A percentile compares a stretch with the other conserved stretches of the same genome.
Evolutionary conservation across 2,888 invertebrate species (phyloP).

Genomic region (Quadriops clusia): DNA sequence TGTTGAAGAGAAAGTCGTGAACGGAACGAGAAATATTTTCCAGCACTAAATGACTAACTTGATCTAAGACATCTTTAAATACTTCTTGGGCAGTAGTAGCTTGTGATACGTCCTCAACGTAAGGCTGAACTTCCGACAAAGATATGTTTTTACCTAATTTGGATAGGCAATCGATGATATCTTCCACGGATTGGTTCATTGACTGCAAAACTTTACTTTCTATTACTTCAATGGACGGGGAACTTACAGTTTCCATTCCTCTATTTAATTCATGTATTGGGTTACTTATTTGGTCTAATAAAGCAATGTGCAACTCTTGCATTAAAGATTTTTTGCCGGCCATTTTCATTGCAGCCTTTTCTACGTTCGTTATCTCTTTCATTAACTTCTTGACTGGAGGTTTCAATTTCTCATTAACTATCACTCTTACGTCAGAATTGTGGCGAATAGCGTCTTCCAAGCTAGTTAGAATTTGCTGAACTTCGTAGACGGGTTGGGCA

Average conservation of each 20-base stretch:
- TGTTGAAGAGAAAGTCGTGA: conserved; percentile 30
- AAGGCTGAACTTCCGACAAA: conserved; percentile 16
- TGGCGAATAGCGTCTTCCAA: conserved; percentile 15
- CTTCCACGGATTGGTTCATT: no score
- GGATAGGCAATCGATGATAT: conserved; percentile 27
- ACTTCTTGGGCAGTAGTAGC: conserved; percentile 21
- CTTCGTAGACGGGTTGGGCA: conserved; percentile 34
- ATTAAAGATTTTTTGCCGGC: conserved; percentile 26
- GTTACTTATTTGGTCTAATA: conserved; percentile 51
- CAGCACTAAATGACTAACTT: conserved; percentile 31
- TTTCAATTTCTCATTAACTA: conserved; percentile 26
- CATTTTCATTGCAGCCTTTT: conserved; percentile 28
- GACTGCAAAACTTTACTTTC: no score
- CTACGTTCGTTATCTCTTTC: conserved; percentile 27
- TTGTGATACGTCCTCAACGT: conserved; percentile 17
- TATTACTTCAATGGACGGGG: conserved; percentile 13
- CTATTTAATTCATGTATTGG: conserved; percentile 51
- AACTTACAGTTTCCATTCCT: conserved; percentile 42
- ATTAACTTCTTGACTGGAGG: conserved; percentile 26
- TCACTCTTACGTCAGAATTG: conserved; percentile 20
- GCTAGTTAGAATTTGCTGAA: conserved; percentile 36
- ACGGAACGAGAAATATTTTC: conserved; percentile 31
- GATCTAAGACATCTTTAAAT: conserved; percentile 33
- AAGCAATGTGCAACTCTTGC: conserved; percentile 39
- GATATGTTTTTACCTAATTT: conserved; percentile 26